These are phyloP conservation scores for Micromys minutus DNA, from an alignment of 2,113 vertebrate species.

Conservation along the genomic window DNA sequence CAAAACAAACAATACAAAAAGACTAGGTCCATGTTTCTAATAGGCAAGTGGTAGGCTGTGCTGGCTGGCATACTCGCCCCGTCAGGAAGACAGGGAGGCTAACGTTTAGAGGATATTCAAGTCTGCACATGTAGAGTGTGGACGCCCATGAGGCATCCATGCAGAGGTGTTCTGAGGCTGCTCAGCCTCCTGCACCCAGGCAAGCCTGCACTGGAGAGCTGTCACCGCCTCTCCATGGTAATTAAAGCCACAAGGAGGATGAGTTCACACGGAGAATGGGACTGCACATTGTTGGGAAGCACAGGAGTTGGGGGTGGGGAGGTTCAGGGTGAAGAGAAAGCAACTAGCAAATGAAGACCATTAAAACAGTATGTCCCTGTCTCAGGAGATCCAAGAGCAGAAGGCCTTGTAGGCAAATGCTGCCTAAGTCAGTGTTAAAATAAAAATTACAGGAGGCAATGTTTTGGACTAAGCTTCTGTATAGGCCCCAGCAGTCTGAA, in stretches of 20 bases:
- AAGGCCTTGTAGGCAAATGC: accelerated
- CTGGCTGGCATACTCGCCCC: neutral
- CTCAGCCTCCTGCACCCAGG: neutral
- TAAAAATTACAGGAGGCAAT: neutral
- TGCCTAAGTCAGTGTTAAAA: neutral
- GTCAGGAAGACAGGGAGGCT: neutral
- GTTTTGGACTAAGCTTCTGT: neutral
- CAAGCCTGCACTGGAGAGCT: constrained; percentile 25
- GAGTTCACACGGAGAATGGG: constrained; percentile 42
- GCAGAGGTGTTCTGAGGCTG: neutral
- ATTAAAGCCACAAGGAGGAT: neutral
- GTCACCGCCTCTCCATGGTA: neutral
- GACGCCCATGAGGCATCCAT: neutral
- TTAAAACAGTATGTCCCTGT: neutral
- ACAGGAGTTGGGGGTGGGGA: neutral
- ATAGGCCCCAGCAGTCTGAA: neutral
- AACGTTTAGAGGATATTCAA: accelerated
- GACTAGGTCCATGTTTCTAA: neutral
- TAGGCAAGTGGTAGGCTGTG: neutral
- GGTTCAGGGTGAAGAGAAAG: neutral
- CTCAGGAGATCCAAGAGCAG: neutral
- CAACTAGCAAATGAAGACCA: neutral
- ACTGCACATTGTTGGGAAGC: neutral
- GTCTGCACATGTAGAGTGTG: neutral
- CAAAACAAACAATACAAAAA: neutral